Base-by-base conservation (phyloP, 2,113 vertebrate genomes). In the Tricholaema leucomelas region DNA sequence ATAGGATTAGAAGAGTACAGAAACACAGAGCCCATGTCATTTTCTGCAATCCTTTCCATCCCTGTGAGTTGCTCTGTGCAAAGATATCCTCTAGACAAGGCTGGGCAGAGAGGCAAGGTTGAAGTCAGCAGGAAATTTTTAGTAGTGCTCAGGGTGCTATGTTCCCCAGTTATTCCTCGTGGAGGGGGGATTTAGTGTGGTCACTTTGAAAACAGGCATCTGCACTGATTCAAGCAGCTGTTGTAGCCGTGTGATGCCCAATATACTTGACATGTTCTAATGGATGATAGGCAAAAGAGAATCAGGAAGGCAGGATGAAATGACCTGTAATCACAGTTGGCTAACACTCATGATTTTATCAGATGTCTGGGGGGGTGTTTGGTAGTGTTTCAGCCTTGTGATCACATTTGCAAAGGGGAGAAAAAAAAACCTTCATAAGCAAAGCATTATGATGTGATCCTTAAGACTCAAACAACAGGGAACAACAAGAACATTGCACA, bases 1-100 rank as follows among this genome's bases (percentile, higher is more conserved):
- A 17, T 25, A 25, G 93, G 93, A 90, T 95, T 90, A 95, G 58
- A n/a, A 72, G 61, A 58, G 69, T 35, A n/a, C 61, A 75, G 61
- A 74, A 82, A 67, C 81, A 31, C 0, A 40, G n/a, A 89, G 56
- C 30, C 58, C 7, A 2, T 64, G 42, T 27, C 17, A 12, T 3
- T 84, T 92, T 78, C 81, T n/a, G n/a, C 73, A 75, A 25, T 91
- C 35, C n/a, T 72, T 75, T 65, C 70, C 50, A 23, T n/a, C 28
- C 54, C 58, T 0, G 0, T 23, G 83, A 75, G 69, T 8, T 69
- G n/a, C 59, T 92, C 44, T 75, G 38, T 21, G 58, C 31, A 59
- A 23, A 72, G 61, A 27, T 35, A 74, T 10, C 64, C 75, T 23
- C 4, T 23, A 50, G 87, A 28, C 8, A 8, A 55, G 64, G 56